phyloP scores from a whole-genome alignment of 2,888 invertebrate species.

The Cenopis cana region DNA sequence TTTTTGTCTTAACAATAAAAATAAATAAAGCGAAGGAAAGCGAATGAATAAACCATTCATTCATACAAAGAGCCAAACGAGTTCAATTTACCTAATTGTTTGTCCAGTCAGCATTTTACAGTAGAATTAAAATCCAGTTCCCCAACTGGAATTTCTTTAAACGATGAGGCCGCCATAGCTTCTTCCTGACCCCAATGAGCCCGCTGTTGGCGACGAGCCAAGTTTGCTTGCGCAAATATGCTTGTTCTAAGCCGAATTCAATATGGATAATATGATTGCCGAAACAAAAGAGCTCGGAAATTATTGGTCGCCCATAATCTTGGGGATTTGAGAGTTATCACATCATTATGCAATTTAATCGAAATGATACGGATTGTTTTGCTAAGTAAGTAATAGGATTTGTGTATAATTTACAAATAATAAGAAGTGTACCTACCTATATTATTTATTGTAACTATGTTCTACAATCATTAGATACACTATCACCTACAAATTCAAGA shows the following conservation, averaged over 20 bases:
- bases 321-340: neutral
- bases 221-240: slow-evolving; percentile 33
- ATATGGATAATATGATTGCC: slow-evolving; percentile 28
- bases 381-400: too few relatives aligned
- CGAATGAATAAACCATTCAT: too few relatives aligned
- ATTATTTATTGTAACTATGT: too few relatives aligned
- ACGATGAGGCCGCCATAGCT: slow-evolving; percentile 5
- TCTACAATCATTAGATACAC: too few relatives aligned
- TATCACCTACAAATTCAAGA: too few relatives aligned
- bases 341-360: neutral
- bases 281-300: slow-evolving; percentile 11
- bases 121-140: slow-evolving; percentile 26
- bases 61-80: slow-evolving; percentile 14
- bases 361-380: neutral
- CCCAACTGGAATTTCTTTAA: slow-evolving; percentile 13
- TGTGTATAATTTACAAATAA: neutral
- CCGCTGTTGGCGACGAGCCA: slow-evolving; percentile 30
- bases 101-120: slow-evolving; percentile 19
- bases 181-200: slow-evolving; percentile 38
- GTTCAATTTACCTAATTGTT: slow-evolving; percentile 18
- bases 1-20: neutral
- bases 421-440: too few relatives aligned
- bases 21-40: slow-evolving; percentile 7
- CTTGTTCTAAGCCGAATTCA: slow-evolving; percentile 32
- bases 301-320: slow-evolving; percentile 3